Conservation (phyloP, 2,113 vertebrate genomes). For the Gracilinanus agilis region DNA sequence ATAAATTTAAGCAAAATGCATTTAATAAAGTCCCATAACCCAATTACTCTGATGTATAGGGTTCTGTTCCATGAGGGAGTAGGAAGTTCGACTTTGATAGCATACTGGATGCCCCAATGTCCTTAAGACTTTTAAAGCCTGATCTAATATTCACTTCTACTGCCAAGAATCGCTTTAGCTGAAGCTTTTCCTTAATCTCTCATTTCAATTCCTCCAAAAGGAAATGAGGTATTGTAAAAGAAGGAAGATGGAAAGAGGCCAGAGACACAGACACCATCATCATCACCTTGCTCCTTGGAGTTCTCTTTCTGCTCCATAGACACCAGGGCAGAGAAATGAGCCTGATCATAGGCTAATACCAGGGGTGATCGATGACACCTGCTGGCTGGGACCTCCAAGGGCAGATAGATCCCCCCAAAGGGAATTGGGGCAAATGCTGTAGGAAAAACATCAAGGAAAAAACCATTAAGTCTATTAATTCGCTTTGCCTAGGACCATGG, state of each 20-base stretch:
- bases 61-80: background rate
- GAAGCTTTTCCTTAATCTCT: conserved; percentile 33
- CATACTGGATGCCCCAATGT: background rate
- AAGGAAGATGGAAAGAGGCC: background rate
- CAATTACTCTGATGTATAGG: background rate
- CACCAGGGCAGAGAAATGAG: conserved; percentile 97
- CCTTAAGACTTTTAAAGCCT: background rate
- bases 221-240: conserved; percentile 18
- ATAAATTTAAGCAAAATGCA: conserved; percentile 18
- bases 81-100: background rate
- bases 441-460: conserved; percentile 19
- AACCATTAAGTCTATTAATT: background rate
- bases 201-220: conserved; percentile 15
- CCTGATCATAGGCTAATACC: conserved; percentile 97
- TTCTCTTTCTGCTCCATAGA: conserved; percentile 97
- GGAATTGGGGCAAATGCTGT: conserved; percentile 98
- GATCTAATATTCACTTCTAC: background rate
- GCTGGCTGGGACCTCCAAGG: conserved; percentile 93
- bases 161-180: background rate
- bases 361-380: conserved; percentile 95
- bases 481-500: background rate
- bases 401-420: conserved; percentile 97
- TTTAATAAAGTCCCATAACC: background rate
- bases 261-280: conserved; percentile 5
- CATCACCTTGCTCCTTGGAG: conserved; percentile 93